These are phyloP conservation scores for Hypolimnas misippus DNA, from an alignment of 2,888 invertebrate genomes.

Conservation along the genomic window DNA sequence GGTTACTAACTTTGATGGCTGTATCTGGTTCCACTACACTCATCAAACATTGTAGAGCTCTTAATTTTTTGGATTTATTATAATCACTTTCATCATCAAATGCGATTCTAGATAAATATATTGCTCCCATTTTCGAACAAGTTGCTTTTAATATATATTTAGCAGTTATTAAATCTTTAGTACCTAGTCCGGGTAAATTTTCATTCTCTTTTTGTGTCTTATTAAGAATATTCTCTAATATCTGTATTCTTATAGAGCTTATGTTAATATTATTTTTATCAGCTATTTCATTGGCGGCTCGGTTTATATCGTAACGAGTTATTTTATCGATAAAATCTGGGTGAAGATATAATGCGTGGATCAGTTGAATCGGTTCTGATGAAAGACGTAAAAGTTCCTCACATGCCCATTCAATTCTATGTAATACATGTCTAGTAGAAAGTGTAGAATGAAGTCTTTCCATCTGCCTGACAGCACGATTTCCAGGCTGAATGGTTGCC, in stretches of 20 bases:
- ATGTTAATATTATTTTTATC: constrained; percentile 78
- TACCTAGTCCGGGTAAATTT: constrained; percentile 57
- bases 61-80: constrained; percentile 75
- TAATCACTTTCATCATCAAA: constrained; percentile 76
- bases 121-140: constrained; percentile 80
- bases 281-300: constrained; percentile 78
- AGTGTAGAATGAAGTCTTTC: constrained; percentile 73
- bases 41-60: constrained; percentile 78
- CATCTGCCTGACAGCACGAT: constrained; percentile 79
- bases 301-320: constrained; percentile 71
- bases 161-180: constrained; percentile 70
- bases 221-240: constrained; percentile 74
- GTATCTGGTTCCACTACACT: constrained; percentile 76
- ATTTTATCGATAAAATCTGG: constrained; percentile 73
- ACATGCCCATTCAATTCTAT: constrained; percentile 78
- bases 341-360: constrained; percentile 74
- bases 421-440: constrained; percentile 75
- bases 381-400: constrained; percentile 74
- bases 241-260: constrained; percentile 75
- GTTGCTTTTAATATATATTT: constrained; percentile 80
- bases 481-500: constrained; percentile 76
- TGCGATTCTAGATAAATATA: constrained; percentile 77
- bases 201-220: constrained; percentile 59
- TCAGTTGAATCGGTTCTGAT: constrained; percentile 76
- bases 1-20: constrained; percentile 73